Conservation (phyloP, 2,113 vertebrate species). For the Regulus satrapa region DNA sequence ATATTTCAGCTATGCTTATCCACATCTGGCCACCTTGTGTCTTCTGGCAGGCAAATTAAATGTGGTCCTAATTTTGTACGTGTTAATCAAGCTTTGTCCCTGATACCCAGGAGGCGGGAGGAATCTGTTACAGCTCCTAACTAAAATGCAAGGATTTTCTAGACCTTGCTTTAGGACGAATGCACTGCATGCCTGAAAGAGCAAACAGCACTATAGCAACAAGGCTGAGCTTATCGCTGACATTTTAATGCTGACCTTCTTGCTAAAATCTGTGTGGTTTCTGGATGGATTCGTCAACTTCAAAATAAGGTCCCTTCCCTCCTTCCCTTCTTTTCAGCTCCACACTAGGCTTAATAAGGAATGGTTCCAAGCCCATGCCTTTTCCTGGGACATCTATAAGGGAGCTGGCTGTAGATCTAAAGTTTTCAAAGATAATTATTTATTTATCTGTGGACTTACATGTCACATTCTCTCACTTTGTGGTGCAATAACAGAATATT, state of each 20-base stretch:
- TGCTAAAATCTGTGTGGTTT: neutral
- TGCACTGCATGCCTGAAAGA: neutral
- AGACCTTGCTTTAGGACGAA: neutral
- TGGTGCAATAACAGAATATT: neutral
- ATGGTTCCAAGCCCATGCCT: neutral
- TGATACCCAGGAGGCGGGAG: neutral
- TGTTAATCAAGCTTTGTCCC: neutral
- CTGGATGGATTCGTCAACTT: neutral
- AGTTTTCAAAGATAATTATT: neutral
- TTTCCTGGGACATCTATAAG: neutral
- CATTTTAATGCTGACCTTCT: neutral
- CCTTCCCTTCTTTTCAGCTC: neutral
- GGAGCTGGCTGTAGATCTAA: neutral
- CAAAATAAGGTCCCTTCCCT: neutral
- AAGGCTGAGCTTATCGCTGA: neutral
- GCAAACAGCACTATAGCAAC: neutral
- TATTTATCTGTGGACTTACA: neutral
- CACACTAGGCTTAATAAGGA: neutral
- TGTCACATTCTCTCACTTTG: neutral
- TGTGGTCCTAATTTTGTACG: neutral
- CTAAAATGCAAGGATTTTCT: neutral
- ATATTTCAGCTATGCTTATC: neutral
- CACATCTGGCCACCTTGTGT: constrained; percentile 11
- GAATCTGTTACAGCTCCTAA: neutral
- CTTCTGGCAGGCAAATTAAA: neutral